These are phyloP conservation scores for Callaeas wilsoni DNA, from an alignment of 2,113 vertebrate species.

Conservation along the genomic window DNA sequence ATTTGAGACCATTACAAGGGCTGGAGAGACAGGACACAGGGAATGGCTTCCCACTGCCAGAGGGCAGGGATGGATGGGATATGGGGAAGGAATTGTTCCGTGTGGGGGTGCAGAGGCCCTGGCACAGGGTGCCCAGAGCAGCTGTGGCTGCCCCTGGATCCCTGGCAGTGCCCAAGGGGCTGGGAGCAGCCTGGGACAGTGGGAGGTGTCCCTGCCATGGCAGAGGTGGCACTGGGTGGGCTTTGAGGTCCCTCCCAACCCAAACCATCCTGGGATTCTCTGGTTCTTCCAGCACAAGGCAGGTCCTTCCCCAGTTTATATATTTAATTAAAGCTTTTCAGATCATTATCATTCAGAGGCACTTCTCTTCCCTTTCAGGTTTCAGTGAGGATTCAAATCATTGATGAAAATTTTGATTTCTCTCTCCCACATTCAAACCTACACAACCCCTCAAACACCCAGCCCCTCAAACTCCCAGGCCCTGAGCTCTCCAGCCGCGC, in stretches of 20 bases:
- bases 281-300: neutral
- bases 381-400: neutral
- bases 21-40: neutral
- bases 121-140: accelerated
- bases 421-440: neutral
- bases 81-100: neutral
- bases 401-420: accelerated
- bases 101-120: neutral
- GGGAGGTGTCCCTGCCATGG: neutral
- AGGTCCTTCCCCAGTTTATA: neutral
- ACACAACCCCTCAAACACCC: no score
- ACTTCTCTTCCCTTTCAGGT: neutral
- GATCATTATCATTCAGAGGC: neutral
- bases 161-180: neutral
- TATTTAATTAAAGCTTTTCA: neutral
- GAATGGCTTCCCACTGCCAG: no score
- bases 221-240: accelerated
- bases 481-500: no score
- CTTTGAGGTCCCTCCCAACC: accelerated
- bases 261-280: neutral
- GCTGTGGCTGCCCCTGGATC: neutral
- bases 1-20: neutral
- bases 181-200: neutral
- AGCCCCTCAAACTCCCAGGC: neutral
- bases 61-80: accelerated